A percentile compares a stretch with the other conserved stretches of the same genome.
These are phyloP conservation scores for Crypturellus undulatus DNA, from an alignment of 2,113 vertebrate species.

Conservation along the genomic window DNA sequence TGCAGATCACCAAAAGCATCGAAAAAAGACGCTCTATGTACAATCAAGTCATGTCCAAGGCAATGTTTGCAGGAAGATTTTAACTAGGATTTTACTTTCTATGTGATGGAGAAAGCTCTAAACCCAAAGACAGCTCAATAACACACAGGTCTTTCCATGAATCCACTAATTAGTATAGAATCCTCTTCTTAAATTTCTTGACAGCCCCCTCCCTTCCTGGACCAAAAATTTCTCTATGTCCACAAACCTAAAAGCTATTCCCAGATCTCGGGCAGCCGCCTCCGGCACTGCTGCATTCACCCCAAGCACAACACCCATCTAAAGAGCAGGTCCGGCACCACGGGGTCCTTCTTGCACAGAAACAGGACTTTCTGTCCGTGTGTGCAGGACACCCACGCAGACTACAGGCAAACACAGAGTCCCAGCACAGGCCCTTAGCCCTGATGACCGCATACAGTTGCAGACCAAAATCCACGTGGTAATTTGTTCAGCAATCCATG, in stretches of 20 bases:
- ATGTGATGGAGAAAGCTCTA: not conserved
- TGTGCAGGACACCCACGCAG: not conserved
- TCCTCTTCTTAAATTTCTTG: not conserved
- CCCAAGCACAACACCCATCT: not conserved
- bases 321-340: not conserved
- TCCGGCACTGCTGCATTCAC: not conserved
- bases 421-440: not conserved
- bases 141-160: not conserved
- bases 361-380: not conserved
- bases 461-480: not conserved
- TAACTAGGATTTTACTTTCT: not conserved
- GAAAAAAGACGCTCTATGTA: not conserved
- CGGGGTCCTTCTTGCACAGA: not conserved
- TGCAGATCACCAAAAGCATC: not conserved
- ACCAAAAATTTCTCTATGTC: not conserved
- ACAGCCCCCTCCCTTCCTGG: not conserved
- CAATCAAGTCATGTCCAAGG: not conserved
- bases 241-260: not conserved
- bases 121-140: not conserved
- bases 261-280: not conserved
- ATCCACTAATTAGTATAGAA: accelerated
- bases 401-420: accelerated
- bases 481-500: not conserved
- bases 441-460: not conserved
- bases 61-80: not conserved